Evolutionary conservation across 1,140 invertebrate genomes (phyloP), one percentile per base, ranked within the genome.

Genomic region (Myzus persicae): DNA sequence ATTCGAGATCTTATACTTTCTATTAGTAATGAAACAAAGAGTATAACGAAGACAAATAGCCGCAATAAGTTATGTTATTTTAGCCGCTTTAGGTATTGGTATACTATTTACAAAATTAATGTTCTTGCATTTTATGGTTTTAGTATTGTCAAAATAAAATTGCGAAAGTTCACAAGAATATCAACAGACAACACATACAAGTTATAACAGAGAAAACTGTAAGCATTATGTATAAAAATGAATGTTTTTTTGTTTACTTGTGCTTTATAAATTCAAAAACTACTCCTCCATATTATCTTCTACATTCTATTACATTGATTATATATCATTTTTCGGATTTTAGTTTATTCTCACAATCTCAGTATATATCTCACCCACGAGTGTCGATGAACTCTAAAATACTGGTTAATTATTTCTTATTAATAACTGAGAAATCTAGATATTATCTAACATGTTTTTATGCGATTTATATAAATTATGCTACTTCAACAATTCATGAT

Each of bases 381-480:
- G 59, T n/a, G 31, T 67, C 31, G 31, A n/a, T 67, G 31, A 31
- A n/a, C 36, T 81, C 36, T 38, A 81, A 81, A 81, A 22, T 81
- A 81, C 36, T 40, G 40, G 26, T 42, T 85, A 87, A 31, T n/a
- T 42, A n/a, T 85, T 88, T 46, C n/a, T 22, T n/a, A 46, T 2
- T 6, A 48, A 36, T 36, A n/a, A 46, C 6, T 88, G n/a, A 2
- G 44, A 88, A 36, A 88, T 48, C 42, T n/a, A 38, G 20, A 84
- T 42, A 88, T 87, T 88, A 88, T n/a, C 31, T 51, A 89, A 89
- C 87, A 36, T 48, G 44, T 88, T 48, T 20, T n/a, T n/a, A 36
- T 85, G 14, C 11, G 3, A 26, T 85, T 44, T 44, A 46, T 44
- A 85, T n/a, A 85, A 44, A 85, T 88, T 88, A 48, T 36, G 44